Conservation (phyloP, 1,140 invertebrate species). For the Notospermus geniculatus region DNA sequence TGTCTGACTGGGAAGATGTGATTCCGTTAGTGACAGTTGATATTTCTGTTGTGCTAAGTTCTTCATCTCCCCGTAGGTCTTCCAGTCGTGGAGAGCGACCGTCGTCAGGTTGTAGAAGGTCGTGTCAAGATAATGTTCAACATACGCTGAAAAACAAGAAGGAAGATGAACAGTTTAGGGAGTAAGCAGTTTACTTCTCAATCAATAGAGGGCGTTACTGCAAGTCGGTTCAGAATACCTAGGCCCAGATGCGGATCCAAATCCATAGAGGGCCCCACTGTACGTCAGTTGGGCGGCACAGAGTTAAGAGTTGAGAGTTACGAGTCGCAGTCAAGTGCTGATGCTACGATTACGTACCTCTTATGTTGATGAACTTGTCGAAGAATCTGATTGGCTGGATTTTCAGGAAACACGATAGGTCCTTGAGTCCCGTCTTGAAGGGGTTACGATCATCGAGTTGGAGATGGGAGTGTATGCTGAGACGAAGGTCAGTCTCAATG, state of each 20-base stretch:
- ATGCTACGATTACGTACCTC: conserved; percentile 36
- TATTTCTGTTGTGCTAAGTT: conserved; percentile 86
- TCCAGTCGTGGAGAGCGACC: conserved; percentile 96
- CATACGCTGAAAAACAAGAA: conserved; percentile 57
- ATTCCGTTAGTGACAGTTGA: conserved; percentile 76
- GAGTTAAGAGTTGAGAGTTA: background rate
- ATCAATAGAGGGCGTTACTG: too few species aligned
- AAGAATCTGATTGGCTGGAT: conserved; percentile 59
- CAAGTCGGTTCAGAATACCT: too few species aligned
- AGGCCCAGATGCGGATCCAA: too few species aligned
- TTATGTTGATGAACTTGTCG: conserved; percentile 57
- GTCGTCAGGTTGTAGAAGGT: conserved; percentile 98
- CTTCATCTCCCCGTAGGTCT: conserved; percentile 95
- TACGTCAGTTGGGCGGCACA: too few species aligned
- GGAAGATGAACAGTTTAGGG: background rate
- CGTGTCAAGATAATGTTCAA: conserved; percentile 89
- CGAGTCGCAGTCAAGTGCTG: background rate
- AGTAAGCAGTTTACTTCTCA: too few species aligned
- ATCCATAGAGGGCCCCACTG: too few species aligned
- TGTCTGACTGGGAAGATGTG: conserved; percentile 92
- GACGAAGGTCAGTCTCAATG: conserved; percentile 85
- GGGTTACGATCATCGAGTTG: conserved; percentile 78
- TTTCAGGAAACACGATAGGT: conserved; percentile 61
- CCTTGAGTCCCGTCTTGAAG: conserved; percentile 63
- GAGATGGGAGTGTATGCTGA: conserved; percentile 87